Evolutionary conservation across 2,113 vertebrate species (phyloP).

Genomic region (Pangasianodon gigas): DNA sequence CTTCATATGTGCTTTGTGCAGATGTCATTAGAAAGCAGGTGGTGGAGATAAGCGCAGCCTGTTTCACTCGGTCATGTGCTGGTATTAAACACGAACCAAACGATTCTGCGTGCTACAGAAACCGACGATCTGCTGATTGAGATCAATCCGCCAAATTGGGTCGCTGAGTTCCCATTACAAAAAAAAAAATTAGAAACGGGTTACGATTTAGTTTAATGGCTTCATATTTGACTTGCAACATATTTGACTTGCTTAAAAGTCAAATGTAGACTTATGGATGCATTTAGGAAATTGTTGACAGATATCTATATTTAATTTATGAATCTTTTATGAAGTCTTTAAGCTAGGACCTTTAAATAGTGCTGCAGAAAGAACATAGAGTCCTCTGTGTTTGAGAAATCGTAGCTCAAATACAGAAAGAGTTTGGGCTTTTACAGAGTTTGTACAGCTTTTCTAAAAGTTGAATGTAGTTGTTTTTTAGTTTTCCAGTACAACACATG

Average conservation of each 20-base stretch:
- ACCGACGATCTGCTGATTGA: background rate
- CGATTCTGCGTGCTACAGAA: background rate
- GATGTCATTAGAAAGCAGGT: conserved; percentile 39
- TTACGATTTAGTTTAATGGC: background rate
- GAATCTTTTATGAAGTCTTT: background rate
- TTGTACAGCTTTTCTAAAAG: background rate
- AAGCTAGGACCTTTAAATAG: background rate
- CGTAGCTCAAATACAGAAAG: background rate
- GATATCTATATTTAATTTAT: background rate
- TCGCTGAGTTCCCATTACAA: background rate
- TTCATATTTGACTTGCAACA: background rate
- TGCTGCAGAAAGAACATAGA: background rate
- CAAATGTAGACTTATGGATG: background rate
- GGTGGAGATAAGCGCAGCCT: conserved; percentile 34
- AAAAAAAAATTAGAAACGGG: background rate
- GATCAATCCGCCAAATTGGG: background rate
- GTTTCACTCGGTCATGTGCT: background rate
- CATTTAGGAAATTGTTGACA: background rate
- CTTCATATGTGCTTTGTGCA: conserved; percentile 30
- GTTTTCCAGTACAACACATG: background rate
- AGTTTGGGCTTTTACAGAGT: background rate
- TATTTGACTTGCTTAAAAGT: background rate
- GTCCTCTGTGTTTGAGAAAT: background rate
- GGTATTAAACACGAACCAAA: conserved; percentile 13
- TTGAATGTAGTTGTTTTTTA: background rate